These are phyloP conservation scores for Drosophila ezoana DNA, from an alignment of 2,888 invertebrate species.

Conservation along the genomic window DNA sequence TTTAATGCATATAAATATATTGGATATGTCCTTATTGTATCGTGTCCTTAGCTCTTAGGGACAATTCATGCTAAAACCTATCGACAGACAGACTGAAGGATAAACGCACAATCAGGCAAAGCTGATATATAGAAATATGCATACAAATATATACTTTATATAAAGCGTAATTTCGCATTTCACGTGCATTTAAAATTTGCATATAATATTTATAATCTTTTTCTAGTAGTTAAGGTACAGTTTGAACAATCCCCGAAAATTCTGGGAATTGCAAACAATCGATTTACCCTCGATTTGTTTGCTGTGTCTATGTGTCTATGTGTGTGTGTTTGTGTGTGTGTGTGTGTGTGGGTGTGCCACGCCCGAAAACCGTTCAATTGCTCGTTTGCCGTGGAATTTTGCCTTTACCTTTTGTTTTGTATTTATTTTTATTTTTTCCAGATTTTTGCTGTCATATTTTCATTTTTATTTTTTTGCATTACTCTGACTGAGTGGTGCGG, in stretches of 20 bases:
- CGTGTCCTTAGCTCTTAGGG: too few relatives aligned
- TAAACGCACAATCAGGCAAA: too few relatives aligned
- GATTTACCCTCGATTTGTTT: slow-evolving; percentile 25
- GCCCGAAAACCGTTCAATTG: slow-evolving; percentile 50
- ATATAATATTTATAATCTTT: neutral
- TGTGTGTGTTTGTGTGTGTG: neutral
- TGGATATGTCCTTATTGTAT: too few relatives aligned
- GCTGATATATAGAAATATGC: too few relatives aligned
- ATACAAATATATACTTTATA: neutral
- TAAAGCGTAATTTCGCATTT: neutral
- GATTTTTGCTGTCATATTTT: slow-evolving; percentile 33
- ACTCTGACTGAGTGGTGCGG: slow-evolving; percentile 19
- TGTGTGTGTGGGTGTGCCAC: slow-evolving; percentile 12
- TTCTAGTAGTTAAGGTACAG: neutral
- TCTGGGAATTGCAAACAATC: slow-evolving; percentile 16
- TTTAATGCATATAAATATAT: too few relatives aligned
- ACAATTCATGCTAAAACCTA: too few relatives aligned
- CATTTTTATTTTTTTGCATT: slow-evolving; percentile 10
- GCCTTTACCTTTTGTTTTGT: slow-evolving; percentile 53
- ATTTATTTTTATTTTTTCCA: slow-evolving; percentile 24
- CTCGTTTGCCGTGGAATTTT: slow-evolving; percentile 59
- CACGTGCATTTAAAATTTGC: neutral
- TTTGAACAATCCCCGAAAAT: neutral
- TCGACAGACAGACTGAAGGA: too few relatives aligned
- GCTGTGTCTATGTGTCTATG: neutral